Base-by-base conservation (phyloP, 2,797 vertebrate species). In the Myioborus miniatus region DNA sequence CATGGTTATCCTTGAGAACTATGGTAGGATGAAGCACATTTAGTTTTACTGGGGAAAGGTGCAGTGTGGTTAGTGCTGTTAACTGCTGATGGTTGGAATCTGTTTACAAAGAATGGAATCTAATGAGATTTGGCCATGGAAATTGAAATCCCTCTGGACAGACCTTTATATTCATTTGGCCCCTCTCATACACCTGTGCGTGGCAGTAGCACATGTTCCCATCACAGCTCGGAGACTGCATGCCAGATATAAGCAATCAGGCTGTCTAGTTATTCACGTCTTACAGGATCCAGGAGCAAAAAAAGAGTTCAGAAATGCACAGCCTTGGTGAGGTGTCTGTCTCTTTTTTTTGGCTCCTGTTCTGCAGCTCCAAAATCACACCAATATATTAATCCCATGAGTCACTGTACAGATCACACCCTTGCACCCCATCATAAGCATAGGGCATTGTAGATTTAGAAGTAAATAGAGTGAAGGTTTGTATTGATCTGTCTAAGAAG, bases 401-500 rank as follows among this genome's bases (percentile, higher is more conserved):
- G 59, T 89, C 75, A 53, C 52, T 92, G 49, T 89, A 56, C 41
- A 56, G 67, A 76, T 84, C 63, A 56, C n/a, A 84, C 34, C 68
- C 77, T 82, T 91, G 81, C 55, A 46, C 81, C 37, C 1, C 12
- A 47, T 69, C 59, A 34, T 92, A 74, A 72, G 36, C 64, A 46
- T 10, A 18, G 52, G 52, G 27, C 58, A 79, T 8, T 83, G 71
- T 63, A 74, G 56, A 64, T 68, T 83, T 65, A 56, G 58, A 64
- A 60, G 44, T 70, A 80, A 82, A 90, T 50, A 83, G 44, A n/a
- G 21, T 72, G 47, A 64, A 85, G 32, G 68, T 65, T 87, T 85
- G 32, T 93, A 82, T 80, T 82, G 75, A 87, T 82, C 78, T 91
- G 1, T 88, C 74, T 70, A 83, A 90, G 87, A 32, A 71, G 71